phyloP scores from a whole-genome alignment of 2,797 vertebrate genomes.

The Sitta carolinensis region DNA sequence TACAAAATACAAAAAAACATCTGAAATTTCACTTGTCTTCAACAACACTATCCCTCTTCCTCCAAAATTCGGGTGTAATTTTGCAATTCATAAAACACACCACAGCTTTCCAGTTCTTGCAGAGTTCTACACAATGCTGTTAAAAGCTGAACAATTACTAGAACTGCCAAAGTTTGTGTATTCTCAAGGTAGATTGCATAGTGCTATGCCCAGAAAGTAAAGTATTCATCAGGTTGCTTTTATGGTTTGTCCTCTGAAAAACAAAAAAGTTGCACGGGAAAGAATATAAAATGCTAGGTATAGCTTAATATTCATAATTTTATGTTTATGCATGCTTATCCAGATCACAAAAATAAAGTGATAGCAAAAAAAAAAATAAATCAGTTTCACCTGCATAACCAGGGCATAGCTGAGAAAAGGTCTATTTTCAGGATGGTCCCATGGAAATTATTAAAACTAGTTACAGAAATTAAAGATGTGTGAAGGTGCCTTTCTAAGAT shows the following conservation, averaged over 20 bases:
- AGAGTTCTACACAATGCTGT: neutral
- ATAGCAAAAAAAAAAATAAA: constrained; percentile 61
- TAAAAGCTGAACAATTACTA: neutral
- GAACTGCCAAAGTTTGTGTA: neutral
- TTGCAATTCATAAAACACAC: neutral
- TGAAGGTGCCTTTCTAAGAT: constrained; percentile 65
- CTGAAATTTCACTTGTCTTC: neutral
- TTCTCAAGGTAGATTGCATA: neutral
- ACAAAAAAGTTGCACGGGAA: neutral
- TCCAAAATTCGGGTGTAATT: neutral
- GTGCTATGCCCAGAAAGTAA: neutral
- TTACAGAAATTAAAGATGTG: constrained; percentile 68
- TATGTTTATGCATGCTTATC: constrained; percentile 56
- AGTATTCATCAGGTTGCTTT: neutral
- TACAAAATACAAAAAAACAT: neutral
- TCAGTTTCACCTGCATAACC: constrained; percentile 50
- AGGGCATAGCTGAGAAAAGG: constrained; percentile 47
- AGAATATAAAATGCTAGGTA: constrained; percentile 42
- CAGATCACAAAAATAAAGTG: constrained; percentile 38
- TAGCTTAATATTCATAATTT: constrained; percentile 48
- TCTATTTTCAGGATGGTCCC: constrained; percentile 49
- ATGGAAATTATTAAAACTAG: constrained; percentile 66
- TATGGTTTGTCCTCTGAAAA: neutral
- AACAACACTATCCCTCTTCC: neutral
- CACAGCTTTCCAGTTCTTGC: neutral